phyloP scores from a whole-genome alignment of 2,113 vertebrate genomes.

The Bubo scandiacus region DNA sequence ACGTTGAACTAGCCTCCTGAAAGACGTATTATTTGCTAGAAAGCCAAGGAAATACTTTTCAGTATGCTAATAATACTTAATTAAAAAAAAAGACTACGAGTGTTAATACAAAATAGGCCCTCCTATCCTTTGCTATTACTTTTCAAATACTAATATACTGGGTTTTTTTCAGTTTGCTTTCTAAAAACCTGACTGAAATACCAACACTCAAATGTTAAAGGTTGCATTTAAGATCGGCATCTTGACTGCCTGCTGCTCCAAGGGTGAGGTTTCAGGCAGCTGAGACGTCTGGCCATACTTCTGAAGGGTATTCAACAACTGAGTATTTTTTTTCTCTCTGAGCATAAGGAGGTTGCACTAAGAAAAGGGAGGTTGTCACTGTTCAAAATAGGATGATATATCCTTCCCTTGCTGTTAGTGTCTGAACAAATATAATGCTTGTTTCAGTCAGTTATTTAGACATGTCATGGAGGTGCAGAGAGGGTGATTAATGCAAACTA shows the following conservation, averaged over 20 bases:
- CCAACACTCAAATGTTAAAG: not conserved
- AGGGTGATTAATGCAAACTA: not conserved
- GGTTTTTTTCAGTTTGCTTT: not conserved
- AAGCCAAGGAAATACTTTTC: not conserved
- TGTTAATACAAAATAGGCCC: not conserved
- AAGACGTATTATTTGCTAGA: not conserved
- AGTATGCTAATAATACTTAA: not conserved
- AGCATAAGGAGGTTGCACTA: not conserved
- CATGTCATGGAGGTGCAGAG: not conserved
- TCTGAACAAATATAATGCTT: not conserved
- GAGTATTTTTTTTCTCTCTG: not conserved
- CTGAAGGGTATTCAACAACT: not conserved
- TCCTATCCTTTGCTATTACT: not conserved
- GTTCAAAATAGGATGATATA: not conserved
- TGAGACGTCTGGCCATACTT: not conserved
- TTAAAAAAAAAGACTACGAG: not conserved
- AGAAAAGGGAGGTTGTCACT: not conserved
- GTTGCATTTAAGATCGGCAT: not conserved
- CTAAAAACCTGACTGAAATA: not conserved
- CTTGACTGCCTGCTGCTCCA: not conserved
- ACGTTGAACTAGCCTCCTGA: not conserved
- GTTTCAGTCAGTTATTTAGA: not conserved
- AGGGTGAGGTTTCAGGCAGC: not conserved
- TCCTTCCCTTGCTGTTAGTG: not conserved
- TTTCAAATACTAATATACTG: not conserved